phyloP scores from a whole-genome alignment of 2,113 vertebrate genomes.

The Egretta garzetta region DNA sequence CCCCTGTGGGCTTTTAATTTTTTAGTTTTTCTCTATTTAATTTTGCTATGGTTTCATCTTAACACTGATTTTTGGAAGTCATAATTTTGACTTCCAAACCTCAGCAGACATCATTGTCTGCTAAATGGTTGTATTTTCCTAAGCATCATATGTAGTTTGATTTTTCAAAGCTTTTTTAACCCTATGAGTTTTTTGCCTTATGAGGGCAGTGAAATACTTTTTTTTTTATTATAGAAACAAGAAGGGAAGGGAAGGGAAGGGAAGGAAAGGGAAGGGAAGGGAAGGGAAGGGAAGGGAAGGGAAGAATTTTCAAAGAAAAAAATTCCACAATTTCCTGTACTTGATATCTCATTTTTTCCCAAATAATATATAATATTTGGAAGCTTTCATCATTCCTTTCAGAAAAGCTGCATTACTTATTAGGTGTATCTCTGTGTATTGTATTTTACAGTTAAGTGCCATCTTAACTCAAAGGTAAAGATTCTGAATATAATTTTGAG shows the following conservation, averaged over 20 bases:
- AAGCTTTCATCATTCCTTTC: neutral
- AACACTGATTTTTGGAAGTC: neutral
- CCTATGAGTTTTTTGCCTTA: neutral
- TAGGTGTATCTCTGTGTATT: neutral
- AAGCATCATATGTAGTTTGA: neutral
- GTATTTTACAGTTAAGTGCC: neutral
- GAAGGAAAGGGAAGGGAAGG: neutral
- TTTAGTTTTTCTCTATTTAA: neutral
- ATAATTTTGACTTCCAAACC: neutral
- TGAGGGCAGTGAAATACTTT: neutral
- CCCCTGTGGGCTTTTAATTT: neutral
- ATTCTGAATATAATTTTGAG: neutral
- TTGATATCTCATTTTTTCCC: neutral
- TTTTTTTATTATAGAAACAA: neutral
- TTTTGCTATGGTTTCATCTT: neutral
- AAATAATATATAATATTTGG: neutral
- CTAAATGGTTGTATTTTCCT: neutral
- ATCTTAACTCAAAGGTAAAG: neutral
- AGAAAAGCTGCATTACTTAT: neutral
- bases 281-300: neutral
- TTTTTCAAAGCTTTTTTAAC: neutral
- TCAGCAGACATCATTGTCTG: neutral
- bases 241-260: neutral
- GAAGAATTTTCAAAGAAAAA: neutral
- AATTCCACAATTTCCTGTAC: neutral